phyloP scores from a whole-genome alignment of 2,797 vertebrate species.

The Kryptopterus vitreolus region DNA sequence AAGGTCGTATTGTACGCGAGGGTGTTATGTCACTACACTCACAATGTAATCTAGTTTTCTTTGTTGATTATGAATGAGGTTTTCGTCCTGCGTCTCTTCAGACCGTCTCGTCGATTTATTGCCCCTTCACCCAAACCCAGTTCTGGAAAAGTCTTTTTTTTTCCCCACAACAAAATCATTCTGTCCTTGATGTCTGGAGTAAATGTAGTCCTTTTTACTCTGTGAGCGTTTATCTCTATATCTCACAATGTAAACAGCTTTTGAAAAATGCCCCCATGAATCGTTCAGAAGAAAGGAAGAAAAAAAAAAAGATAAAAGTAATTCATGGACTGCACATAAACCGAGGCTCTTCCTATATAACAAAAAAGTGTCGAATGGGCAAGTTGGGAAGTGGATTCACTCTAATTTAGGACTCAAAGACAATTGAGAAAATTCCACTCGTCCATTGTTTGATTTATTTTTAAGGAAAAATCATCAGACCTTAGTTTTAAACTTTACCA shows the following conservation, averaged over 20 bases:
- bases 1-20: slow-evolving; percentile 40
- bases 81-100: not conserved
- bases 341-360: not conserved
- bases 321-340: not conserved
- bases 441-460: not conserved
- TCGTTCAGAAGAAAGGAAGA: not conserved
- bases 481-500: not conserved
- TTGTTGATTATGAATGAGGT: not conserved
- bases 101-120: not conserved
- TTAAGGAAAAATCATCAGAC: not conserved
- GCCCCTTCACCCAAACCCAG: not conserved
- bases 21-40: slow-evolving; percentile 22
- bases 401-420: not conserved
- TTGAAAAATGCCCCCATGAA: not conserved
- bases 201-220: not conserved
- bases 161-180: not conserved
- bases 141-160: not conserved
- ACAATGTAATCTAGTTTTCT: not conserved
- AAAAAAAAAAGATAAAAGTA: not conserved
- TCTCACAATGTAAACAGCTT: not conserved
- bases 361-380: not conserved
- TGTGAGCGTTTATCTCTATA: not conserved
- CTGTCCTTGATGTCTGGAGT: not conserved
- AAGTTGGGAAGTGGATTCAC: not conserved
- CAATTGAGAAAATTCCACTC: not conserved